phyloP scores from a whole-genome alignment of 2,888 invertebrate species.

The Eledone cirrhosa region DNA sequence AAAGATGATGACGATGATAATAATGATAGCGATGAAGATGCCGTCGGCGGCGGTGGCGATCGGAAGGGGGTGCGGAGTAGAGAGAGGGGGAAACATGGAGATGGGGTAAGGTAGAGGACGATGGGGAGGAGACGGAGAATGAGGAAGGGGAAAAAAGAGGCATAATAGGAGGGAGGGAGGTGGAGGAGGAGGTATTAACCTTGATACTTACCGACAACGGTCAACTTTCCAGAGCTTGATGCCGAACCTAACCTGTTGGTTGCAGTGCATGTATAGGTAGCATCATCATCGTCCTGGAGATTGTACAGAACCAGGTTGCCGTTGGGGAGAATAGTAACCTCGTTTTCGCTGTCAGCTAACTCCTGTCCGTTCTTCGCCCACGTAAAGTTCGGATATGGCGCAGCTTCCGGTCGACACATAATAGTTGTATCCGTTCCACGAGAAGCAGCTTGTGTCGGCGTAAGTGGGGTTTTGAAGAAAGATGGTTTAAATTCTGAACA shows the following conservation, averaged over 20 bases:
- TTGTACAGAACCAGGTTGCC: slow-evolving; percentile 77
- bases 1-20: too few relatives aligned
- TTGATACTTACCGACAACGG: slow-evolving; percentile 45
- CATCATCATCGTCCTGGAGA: slow-evolving; percentile 80
- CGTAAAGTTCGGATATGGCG: slow-evolving; percentile 71
- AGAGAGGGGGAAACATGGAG: too few relatives aligned
- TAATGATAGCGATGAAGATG: too few relatives aligned
- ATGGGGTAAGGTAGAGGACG: too few relatives aligned
- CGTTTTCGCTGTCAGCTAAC: slow-evolving; percentile 39
- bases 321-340: slow-evolving; percentile 70
- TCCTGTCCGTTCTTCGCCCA: slow-evolving; percentile 45
- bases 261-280: slow-evolving; percentile 83
- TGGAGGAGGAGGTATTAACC: not conserved
- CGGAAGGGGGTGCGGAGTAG: too few relatives aligned
- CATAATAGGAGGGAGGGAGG: too few relatives aligned
- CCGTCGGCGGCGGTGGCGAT: too few relatives aligned
- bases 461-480: slow-evolving; percentile 87
- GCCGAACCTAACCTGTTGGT: slow-evolving; percentile 62
- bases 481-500: slow-evolving; percentile 76
- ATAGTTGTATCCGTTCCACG: slow-evolving; percentile 91
- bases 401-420: slow-evolving; percentile 91
- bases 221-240: slow-evolving; percentile 46
- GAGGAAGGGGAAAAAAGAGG: too few relatives aligned
- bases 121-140: too few relatives aligned
- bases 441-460: slow-evolving; percentile 89